phyloP scores from a whole-genome alignment of 2,797 vertebrate genomes.

The Sparidentex hasta region DNA sequence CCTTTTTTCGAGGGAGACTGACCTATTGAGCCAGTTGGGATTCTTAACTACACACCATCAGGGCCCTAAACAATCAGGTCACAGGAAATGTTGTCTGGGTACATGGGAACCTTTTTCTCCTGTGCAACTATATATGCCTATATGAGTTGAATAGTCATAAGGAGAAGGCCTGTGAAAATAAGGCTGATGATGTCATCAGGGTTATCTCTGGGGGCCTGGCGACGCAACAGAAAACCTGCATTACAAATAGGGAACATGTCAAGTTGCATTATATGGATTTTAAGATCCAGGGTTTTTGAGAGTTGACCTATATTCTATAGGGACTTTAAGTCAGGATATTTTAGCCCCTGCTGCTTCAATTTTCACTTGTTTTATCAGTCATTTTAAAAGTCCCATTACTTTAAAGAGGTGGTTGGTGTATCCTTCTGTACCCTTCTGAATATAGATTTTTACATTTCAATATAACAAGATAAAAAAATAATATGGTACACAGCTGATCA shows the following conservation, averaged over 20 bases:
- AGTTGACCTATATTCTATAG: conserved; percentile 13
- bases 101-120: too few relatives aligned
- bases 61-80: too few relatives aligned
- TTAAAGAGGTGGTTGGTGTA: background rate
- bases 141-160: background rate
- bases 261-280: conserved; percentile 10
- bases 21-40: too few relatives aligned
- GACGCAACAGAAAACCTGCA: background rate
- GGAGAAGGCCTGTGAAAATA: background rate
- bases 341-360: background rate
- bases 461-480: background rate
- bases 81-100: too few relatives aligned
- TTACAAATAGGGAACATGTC: background rate
- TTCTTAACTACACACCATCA: too few relatives aligned
- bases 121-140: too few relatives aligned
- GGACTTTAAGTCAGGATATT: background rate
- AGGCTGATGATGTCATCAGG: background rate
- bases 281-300: conserved; percentile 1
- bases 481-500: background rate
- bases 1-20: too few relatives aligned
- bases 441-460: background rate
- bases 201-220: background rate
- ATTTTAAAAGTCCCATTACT: background rate
- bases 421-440: background rate
- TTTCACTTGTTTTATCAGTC: background rate